Conservation (phyloP, 2,888 invertebrate species). For the Ectemnius continuus region DNA sequence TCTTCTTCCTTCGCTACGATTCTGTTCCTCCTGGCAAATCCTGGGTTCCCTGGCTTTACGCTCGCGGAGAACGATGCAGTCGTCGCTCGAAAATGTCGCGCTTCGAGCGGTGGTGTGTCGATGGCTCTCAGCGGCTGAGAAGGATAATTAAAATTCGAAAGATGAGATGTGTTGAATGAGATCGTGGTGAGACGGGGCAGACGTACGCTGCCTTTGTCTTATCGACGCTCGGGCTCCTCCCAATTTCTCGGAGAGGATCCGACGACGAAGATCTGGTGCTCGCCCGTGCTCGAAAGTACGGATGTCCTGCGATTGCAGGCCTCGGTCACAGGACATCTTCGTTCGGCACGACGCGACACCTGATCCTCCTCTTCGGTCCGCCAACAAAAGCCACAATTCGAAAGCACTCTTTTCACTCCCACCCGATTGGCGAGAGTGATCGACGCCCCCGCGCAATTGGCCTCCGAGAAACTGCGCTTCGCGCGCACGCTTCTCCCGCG, state of each 20-base stretch:
- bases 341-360: conserved; percentile 63
- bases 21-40: conserved; percentile 7
- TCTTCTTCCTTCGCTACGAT: neutral
- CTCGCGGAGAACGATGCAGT: conserved; percentile 41
- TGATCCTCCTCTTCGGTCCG: conserved; percentile 23
- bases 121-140: conserved; percentile 14
- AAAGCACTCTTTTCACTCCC: neutral
- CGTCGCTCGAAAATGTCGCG: conserved; percentile 24
- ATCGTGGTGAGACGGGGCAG: conserved; percentile 54
- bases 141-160: neutral
- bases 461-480: too few species aligned
- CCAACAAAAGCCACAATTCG: neutral
- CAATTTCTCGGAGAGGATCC: neutral
- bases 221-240: conserved; percentile 3
- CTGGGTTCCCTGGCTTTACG: conserved; percentile 23
- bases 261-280: conserved; percentile 38
- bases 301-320: conserved; percentile 76
- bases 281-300: conserved; percentile 62
- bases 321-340: conserved; percentile 73
- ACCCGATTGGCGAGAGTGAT: neutral
- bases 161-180: neutral
- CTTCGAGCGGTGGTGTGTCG: conserved; percentile 17
- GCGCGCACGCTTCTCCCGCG: neutral
- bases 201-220: conserved; percentile 68
- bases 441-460: neutral